Base-by-base conservation (phyloP, 2,888 invertebrate species). In the Pyralis farinalis region DNA sequence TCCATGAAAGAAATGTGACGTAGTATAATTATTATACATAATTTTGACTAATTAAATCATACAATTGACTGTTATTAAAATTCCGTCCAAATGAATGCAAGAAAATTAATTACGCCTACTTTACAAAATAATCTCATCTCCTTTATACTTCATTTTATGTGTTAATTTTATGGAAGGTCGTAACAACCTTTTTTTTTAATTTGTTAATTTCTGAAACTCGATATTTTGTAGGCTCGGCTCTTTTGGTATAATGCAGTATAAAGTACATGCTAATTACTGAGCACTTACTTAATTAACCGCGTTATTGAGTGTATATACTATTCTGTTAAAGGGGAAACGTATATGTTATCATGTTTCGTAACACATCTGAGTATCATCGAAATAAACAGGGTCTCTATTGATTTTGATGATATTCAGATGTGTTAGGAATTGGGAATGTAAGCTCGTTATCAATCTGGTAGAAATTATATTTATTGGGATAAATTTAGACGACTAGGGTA, bases 11-110 rank as follows among this genome's bases (percentile, higher is more conserved):
- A 7, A 25, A 2, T n/a, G 25, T 2, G 25, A 25, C 7, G 25
- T 2, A 7, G 22, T 21, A 30, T 8, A 6, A 20, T 21, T 31
- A 21, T 37, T 20, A 20, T 12, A 49, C 44, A 48, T 47, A 44
- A n/a, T 37, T 49, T 47, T 47, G 40, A 46, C 53, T 64, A 58
- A 71, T 68, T 68, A 64, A 63, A 61, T 63, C 59, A 50, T 39
- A 62, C 69, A 69, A 71, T 70, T 70, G 65, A 48, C 45, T 55
- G 56, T 67, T 64, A 65, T 67, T 65, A 63, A 62, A 63, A 63
- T 53, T 55, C 53, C 53, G 57, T 55, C 56, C 56, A 62, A 64
- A 63, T 66, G 52, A 57, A 57, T 41, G 47, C 51, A 53, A 62
- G 63, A 59, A 68, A 66, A 63, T 63, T 60, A 61, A 63, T 55